Evolutionary conservation across 2,888 invertebrate species (phyloP), one percentile per base, ranked within the genome.

Genomic region (Aphodius sticticus): DNA sequence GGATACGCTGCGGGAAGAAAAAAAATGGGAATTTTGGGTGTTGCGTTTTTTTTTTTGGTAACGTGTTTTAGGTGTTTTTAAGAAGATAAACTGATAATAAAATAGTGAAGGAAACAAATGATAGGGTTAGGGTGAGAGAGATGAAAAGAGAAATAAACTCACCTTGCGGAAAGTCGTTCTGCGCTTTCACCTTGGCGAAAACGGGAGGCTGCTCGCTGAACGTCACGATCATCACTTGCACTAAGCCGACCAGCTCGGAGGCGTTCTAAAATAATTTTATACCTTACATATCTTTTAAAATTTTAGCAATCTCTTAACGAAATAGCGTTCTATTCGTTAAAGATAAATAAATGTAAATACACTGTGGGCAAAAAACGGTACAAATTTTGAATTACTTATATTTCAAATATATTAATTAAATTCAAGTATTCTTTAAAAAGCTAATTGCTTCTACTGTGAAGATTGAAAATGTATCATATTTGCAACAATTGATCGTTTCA

Each of bases 201-300:
- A 99, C 98, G 2, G 99, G 99, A 78, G 99, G 99, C 85, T 95
- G 92, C 83, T 99, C 98, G 69, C 98, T 97, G 91, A 99, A 99
- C 1, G 96, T 96, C 80, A 95, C 92, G 82, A 95, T 94, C 95
- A 98, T 96, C 79, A 97, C 93, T 91, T 97, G 96, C 85, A 99
- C 95, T 26, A 99, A 91, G 72, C 96, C 95, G 78, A 95, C 89
- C 83, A 99, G 90, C 88, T 98, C 98, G 6, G 99, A 98, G 9
- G 93, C 91, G 84, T 93, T 94, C 92, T 94, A 86, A 78, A 89
- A 88, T 78, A 84, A n/a, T n/a, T n/a, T n/a, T n/a, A n/a, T n/a
- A n/a, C n/a, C n/a, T n/a, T n/a, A n/a, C n/a, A n/a, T n/a, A n/a
- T n/a, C n/a, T n/a, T n/a, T n/a, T n/a, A n/a, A n/a, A n/a, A n/a